phyloP scores from a whole-genome alignment of 1,140 invertebrate genomes.

The Trachelipus rathkii region DNA sequence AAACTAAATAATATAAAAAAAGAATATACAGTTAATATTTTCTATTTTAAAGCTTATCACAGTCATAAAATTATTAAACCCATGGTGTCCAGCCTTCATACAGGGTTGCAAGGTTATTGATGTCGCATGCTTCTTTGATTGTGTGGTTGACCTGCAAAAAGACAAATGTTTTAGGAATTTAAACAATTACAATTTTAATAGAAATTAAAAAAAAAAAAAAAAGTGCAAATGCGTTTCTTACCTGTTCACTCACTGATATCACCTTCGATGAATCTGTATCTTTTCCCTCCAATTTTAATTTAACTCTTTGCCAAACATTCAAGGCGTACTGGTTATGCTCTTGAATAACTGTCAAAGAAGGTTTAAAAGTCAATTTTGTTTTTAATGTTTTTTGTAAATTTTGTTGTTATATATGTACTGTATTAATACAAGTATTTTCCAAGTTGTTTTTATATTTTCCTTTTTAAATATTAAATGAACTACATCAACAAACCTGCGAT shows the following conservation, averaged over 20 bases:
- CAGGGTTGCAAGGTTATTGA: conserved; percentile 87
- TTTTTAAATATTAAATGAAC: too few species aligned
- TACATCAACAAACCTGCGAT: too few species aligned
- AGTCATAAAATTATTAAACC: conserved; percentile 67
- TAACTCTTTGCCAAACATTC: conserved; percentile 85
- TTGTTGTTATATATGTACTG: too few species aligned
- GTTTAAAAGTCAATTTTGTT: too few species aligned
- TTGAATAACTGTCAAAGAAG: not conserved
- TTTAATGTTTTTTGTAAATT: too few species aligned
- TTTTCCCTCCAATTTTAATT: conserved; percentile 84
- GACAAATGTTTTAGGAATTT: conserved; percentile 20
- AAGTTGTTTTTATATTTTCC: too few species aligned
- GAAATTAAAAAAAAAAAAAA: too few species aligned
- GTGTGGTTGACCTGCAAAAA: conserved; percentile 79
- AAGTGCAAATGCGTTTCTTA: conserved; percentile 49
- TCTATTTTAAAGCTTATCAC: too few species aligned
- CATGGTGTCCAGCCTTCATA: conserved; percentile 99
- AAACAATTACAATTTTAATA: not conserved
- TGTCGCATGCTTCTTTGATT: conserved; percentile 86
- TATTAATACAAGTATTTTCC: too few species aligned
- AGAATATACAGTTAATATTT: too few species aligned
- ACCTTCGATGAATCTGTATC: conserved; percentile 71
- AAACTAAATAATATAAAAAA: too few species aligned
- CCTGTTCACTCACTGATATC: conserved; percentile 70
- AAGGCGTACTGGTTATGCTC: conserved; percentile 76